Evolutionary conservation across 2,113 vertebrate genomes (phyloP).

Genomic region (Rhineura floridana): DNA sequence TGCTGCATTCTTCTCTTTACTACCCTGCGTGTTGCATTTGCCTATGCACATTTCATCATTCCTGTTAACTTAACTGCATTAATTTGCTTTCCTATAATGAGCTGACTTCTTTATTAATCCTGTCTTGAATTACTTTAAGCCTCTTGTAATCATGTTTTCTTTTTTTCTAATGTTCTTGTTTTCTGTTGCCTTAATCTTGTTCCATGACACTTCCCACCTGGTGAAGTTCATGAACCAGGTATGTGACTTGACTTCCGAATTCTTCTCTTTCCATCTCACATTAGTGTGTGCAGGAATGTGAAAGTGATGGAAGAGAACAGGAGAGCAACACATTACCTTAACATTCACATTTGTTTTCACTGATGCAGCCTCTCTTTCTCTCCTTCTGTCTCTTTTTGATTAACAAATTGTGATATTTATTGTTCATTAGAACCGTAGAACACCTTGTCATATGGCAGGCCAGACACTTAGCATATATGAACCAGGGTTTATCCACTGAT

Average conservation of each 20-base stretch:
- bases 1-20: not conserved
- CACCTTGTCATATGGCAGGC: not conserved
- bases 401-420: not conserved
- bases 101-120: constrained; percentile 19
- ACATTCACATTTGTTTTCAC: not conserved
- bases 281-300: not conserved
- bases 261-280: constrained; percentile 42
- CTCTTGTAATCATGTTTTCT: constrained; percentile 1
- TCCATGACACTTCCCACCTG: constrained; percentile 65
- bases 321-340: constrained; percentile 20
- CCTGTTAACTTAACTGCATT: constrained; percentile 23
- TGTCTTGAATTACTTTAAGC: not conserved
- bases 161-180: constrained; percentile 16
- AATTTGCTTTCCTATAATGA: constrained; percentile 25
- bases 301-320: constrained; percentile 57
- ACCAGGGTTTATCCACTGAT: not conserved
- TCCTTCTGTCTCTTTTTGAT: not conserved
- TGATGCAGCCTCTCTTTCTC: not conserved
- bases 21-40: not conserved
- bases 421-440: not conserved
- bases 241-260: constrained; percentile 72
- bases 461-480: not conserved
- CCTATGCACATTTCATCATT: not conserved
- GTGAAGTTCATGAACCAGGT: constrained; percentile 79
- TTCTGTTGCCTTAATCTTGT: constrained; percentile 49